Base-by-base conservation (phyloP, 1,140 invertebrate genomes). In the Steinernema khuongi region DNA sequence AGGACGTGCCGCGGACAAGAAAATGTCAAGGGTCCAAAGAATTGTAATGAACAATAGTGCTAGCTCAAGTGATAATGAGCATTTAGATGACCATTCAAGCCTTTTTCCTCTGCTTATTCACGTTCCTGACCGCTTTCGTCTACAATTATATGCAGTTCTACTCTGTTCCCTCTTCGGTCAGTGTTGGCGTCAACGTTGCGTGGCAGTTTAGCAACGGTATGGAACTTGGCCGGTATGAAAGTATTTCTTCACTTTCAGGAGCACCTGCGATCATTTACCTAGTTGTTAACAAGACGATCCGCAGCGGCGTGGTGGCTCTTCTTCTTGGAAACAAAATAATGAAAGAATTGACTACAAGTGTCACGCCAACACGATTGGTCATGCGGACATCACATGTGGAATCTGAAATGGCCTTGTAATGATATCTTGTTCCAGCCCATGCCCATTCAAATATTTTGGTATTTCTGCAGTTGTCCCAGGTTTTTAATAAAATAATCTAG, bases 131-230 rank as follows among this genome's bases (percentile, higher is more conserved):
- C 50, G 50, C 50, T 26, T 60, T 60, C 50, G 26, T 60, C 50
- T 11, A 26, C 50, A 22, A 17, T 22, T 60, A 60, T 22, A 60
- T 60, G 50, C 50, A 60, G 22, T 60, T 60, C 50, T 26, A 4
- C 2, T 22, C 50, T 4, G 4, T 60, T 60, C 50, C 50, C 7
- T n/a, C 7, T 14, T 22, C 50, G 4, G 4, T 60, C 50, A 60
- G 50, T 26, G 4, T 60, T 60, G 50, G 50, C 14, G 50, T 60
- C 4, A 17, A 60, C 50, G 19, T 60, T 22, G 22, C 26, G 11
- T 60, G 50, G 50, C 50, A 60, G 50, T 60, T 11, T 60, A 60
- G 50, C 19, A 60, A 60, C 19, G 50, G 50, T 60, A 60, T 7
- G n/a, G 36, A 41, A 41, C n/a, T 41, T 7, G 36, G 36, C 36